These are phyloP conservation scores for Adelges cooleyi DNA, from an alignment of 1,140 invertebrate genomes.

Conservation along the genomic window DNA sequence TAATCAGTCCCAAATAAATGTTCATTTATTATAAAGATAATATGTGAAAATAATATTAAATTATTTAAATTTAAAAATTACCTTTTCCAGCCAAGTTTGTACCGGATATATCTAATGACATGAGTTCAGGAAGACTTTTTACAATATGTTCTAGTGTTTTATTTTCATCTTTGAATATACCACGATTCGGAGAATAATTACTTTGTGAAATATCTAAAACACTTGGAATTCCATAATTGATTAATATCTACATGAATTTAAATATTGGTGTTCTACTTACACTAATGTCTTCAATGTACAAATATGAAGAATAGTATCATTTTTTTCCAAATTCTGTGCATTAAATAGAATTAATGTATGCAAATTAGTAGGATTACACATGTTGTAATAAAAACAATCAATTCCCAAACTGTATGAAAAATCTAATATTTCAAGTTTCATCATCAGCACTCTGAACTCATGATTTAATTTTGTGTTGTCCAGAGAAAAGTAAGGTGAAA, in stretches of 20 bases:
- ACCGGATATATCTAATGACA: conserved; percentile 80
- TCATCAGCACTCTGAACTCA: too few relatives aligned
- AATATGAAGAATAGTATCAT: conserved; percentile 29
- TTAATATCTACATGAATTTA: neutral
- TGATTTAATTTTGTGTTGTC: too few relatives aligned
- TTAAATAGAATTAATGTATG: conserved; percentile 63
- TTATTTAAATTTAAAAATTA: too few relatives aligned
- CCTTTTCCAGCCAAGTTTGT: conserved; percentile 75
- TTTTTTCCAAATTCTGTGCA: conserved; percentile 41
- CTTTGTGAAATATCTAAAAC: conserved; percentile 75
- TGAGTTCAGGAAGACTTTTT: conserved; percentile 56
- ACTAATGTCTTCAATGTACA: conserved; percentile 38
- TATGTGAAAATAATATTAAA: too few relatives aligned
- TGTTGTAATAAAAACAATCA: conserved; percentile 45
- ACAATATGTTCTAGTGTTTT: conserved; percentile 55
- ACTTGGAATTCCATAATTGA: conserved; percentile 40
- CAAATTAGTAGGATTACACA: conserved; percentile 51
- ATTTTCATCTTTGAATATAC: conserved; percentile 53
- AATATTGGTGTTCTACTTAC: conserved; percentile 36
- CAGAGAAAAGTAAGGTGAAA: conserved; percentile 43
- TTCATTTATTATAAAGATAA: too few relatives aligned
- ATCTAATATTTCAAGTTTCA: conserved; percentile 61
- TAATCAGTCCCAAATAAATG: too few relatives aligned
- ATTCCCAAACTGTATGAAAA: conserved; percentile 57
- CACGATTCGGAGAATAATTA: conserved; percentile 44